Evolutionary conservation across 2,797 vertebrate species (phyloP).

Genomic region (Sardinella longiceps): DNA sequence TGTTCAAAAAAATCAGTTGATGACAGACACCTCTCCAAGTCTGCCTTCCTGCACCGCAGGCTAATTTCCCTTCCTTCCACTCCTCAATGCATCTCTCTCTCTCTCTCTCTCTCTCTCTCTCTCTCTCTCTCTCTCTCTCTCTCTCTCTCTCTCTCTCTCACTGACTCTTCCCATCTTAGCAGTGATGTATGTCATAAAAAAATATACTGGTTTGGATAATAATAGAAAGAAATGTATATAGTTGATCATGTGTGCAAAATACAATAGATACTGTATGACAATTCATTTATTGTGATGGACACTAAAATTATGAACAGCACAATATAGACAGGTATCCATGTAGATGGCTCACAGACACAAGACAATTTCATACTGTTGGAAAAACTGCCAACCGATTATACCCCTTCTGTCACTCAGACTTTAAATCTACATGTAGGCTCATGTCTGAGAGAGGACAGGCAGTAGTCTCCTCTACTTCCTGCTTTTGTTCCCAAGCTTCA

Average conservation of each 20-base stretch:
- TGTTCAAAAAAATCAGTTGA: conserved; percentile 9
- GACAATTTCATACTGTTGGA: neutral
- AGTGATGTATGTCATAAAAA: neutral
- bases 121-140: conserved; percentile 5
- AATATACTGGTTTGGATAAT: neutral
- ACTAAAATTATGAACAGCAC: neutral
- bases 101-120: neutral
- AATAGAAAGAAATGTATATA: neutral
- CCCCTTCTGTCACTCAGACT: neutral
- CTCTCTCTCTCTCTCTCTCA: neutral
- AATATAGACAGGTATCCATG: neutral
- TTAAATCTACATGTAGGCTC: neutral
- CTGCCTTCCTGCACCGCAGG: conserved; percentile 24
- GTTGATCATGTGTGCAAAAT: neutral
- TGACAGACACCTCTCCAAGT: conserved; percentile 26
- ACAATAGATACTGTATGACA: neutral
- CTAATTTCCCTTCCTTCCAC: conserved; percentile 1
- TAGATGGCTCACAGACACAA: neutral
- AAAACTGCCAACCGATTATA: neutral
- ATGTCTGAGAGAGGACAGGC: neutral
- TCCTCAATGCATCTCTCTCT: neutral
- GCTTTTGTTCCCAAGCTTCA: neutral
- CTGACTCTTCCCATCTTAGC: neutral
- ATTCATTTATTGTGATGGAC: too few species aligned
- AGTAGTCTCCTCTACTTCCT: neutral